Conservation (phyloP, 1,140 invertebrate genomes). For the Drosophila yakuba region DNA sequence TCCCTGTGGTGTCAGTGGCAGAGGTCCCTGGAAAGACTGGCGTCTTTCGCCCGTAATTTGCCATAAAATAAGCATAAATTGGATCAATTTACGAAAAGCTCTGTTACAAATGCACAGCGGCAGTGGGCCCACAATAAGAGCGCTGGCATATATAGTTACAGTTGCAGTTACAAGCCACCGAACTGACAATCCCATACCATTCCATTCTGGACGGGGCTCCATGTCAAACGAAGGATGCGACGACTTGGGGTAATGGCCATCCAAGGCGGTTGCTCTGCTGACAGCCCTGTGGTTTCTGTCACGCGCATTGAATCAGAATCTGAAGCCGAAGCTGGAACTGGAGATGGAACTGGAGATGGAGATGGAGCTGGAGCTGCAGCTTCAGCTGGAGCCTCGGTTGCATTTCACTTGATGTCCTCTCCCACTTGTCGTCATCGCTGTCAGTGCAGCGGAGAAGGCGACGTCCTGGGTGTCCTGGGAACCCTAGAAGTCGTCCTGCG, state of each 20-base stretch:
- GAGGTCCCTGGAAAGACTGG: constrained; percentile 28
- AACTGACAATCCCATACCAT: constrained; percentile 22
- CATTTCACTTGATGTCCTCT: constrained; percentile 64
- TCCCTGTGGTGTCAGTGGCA: constrained; percentile 26
- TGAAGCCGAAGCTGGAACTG: constrained; percentile 16
- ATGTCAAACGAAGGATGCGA: constrained; percentile 45
- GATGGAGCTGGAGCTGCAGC: background rate
- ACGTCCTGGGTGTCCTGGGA: background rate
- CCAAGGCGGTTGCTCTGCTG: constrained; percentile 45
- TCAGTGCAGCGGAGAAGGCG: constrained; percentile 18
- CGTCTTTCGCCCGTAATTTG: constrained; percentile 70
- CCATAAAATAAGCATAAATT: constrained; percentile 82
- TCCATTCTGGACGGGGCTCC: constrained; percentile 20
- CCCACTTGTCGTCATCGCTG: constrained; percentile 56
- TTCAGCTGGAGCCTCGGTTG: constrained; percentile 46
- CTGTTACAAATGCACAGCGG: constrained; percentile 67
- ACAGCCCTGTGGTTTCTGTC: constrained; percentile 69
- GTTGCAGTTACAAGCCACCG: constrained; percentile 17
- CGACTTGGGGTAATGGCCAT: constrained; percentile 63
- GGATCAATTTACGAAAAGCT: constrained; percentile 80
- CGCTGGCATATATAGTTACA: constrained; percentile 46
- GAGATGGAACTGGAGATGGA: constrained; percentile 10
- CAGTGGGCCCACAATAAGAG: constrained; percentile 25
- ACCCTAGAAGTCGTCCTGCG: constrained; percentile 7
- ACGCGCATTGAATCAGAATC: constrained; percentile 71